Evolutionary conservation across 2,797 vertebrate species (phyloP).

Genomic region (Bufotes viridis): DNA sequence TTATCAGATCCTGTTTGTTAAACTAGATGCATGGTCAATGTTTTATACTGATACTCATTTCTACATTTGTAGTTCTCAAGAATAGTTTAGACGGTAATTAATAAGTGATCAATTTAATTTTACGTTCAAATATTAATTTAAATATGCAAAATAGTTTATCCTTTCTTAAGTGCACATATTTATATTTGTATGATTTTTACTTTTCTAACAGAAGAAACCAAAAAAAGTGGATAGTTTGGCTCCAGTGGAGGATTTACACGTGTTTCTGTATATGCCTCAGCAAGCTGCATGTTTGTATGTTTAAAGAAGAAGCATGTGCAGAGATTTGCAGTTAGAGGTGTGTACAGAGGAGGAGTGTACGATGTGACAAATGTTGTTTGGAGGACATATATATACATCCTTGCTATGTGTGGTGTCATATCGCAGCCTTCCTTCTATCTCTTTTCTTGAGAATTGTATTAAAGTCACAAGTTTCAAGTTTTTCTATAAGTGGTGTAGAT

Average conservation of each 20-base stretch:
- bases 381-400: not conserved
- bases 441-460: not conserved
- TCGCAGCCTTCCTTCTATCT: not conserved
- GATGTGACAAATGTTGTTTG: not conserved
- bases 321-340: not conserved
- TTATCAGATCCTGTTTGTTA: too few relatives aligned
- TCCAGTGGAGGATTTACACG: not conserved
- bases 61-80: too few relatives aligned
- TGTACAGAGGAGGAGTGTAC: not conserved
- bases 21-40: too few relatives aligned
- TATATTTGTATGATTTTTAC: too few relatives aligned
- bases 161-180: too few relatives aligned
- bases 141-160: too few relatives aligned
- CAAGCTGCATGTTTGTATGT: not conserved
- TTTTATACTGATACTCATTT: too few relatives aligned
- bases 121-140: too few relatives aligned
- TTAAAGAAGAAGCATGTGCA: not conserved
- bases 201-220: too few relatives aligned
- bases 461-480: not conserved
- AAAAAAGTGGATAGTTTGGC: not conserved
- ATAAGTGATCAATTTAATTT: too few relatives aligned
- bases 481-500: not conserved
- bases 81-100: too few relatives aligned
- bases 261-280: too few relatives aligned
- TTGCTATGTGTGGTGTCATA: not conserved